phyloP scores from a whole-genome alignment of 2,113 vertebrate genomes.

The Delphinus delphis region DNA sequence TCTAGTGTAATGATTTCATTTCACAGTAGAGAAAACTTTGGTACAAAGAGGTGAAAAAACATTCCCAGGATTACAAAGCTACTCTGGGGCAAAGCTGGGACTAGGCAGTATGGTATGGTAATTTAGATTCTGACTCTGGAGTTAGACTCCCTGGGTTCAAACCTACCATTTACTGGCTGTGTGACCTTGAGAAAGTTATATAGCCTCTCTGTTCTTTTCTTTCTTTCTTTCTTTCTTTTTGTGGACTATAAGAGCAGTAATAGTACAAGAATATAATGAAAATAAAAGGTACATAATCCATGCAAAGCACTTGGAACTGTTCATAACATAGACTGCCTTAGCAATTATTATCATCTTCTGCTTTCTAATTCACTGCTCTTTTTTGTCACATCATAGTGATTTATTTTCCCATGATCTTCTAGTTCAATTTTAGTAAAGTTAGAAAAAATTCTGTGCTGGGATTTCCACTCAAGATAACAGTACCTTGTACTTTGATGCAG shows the following conservation, averaged over 20 bases:
- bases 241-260: background rate
- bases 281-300: background rate
- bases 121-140: background rate
- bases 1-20: background rate
- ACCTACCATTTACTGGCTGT: background rate
- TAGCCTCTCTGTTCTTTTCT: background rate
- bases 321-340: background rate
- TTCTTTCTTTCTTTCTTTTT: background rate
- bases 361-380: background rate
- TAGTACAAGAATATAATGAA: background rate
- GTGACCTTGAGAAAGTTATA: background rate
- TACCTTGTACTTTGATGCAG: background rate
- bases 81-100: background rate
- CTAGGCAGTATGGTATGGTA: background rate
- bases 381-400: background rate
- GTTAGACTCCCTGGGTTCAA: background rate
- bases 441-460: background rate
- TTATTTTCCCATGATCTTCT: background rate
- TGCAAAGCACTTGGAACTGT: background rate
- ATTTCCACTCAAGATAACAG: background rate
- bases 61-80: background rate
- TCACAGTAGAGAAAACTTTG: background rate
- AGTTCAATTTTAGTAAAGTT: slow-evolving; percentile 19
- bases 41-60: background rate
- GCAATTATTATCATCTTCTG: slow-evolving; percentile 15